These are phyloP conservation scores for Alligator mississippiensis DNA, from an alignment of 2,113 vertebrate genomes.

Conservation along the genomic window DNA sequence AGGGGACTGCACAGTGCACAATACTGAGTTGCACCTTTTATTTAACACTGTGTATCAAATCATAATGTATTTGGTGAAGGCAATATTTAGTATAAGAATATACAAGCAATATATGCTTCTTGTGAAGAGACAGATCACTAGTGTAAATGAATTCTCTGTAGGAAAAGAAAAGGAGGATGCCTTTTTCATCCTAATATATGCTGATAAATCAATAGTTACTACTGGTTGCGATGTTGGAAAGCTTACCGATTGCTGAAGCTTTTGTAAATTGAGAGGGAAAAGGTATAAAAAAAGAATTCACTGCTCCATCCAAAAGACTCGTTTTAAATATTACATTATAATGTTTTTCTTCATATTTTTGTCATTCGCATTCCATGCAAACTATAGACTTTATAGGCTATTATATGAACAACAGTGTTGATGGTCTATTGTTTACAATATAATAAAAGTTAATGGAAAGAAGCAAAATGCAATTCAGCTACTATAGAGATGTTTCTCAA, in stretches of 20 bases:
- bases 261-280: not conserved
- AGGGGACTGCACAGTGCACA: no score
- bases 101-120: not conserved
- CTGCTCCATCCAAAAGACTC: not conserved
- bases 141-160: not conserved
- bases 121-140: not conserved
- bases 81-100: slow-evolving; percentile 12
- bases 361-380: slow-evolving; percentile 20
- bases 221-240: not conserved
- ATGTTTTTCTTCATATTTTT: not conserved
- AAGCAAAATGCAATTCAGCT: slow-evolving; percentile 49
- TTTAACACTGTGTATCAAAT: not conserved
- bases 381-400: slow-evolving; percentile 25
- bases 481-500: slow-evolving; percentile 17
- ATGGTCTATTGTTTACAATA: slow-evolving; percentile 49
- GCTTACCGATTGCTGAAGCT: not conserved
- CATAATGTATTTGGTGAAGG: not conserved
- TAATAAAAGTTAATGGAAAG: slow-evolving; percentile 62
- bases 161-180: not conserved
- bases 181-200: not conserved
- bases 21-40: not conserved
- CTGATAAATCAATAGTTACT: not conserved
- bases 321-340: not conserved
- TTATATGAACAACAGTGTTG: slow-evolving; percentile 33
- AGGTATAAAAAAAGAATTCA: not conserved